These are phyloP conservation scores for Hemiscyllium ocellatum DNA, from an alignment of 2,113 vertebrate species.

Conservation along the genomic window DNA sequence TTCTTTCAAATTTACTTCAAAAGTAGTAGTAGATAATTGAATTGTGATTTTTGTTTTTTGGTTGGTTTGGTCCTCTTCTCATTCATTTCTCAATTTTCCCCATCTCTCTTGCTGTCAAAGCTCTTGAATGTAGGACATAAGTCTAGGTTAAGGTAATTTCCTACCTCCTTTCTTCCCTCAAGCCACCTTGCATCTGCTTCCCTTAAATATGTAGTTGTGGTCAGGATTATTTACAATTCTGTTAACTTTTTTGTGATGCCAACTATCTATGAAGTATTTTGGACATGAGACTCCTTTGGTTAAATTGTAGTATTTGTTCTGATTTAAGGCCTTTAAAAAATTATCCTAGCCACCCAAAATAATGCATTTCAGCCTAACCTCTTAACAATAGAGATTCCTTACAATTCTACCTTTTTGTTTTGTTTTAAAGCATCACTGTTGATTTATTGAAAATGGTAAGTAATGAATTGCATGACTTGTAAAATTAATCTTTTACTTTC, in stretches of 20 bases:
- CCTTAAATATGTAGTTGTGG: not conserved
- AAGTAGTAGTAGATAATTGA: not conserved
- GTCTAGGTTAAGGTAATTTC: not conserved
- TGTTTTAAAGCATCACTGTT: not conserved
- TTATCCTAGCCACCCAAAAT: not conserved
- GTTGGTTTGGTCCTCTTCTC: not conserved
- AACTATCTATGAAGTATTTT: not conserved
- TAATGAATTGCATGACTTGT: not conserved
- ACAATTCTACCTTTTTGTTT: not conserved
- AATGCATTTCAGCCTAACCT: no score
- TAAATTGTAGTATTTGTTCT: not conserved
- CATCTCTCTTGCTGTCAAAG: not conserved
- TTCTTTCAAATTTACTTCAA: not conserved
- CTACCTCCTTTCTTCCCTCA: not conserved
- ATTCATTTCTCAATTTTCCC: not conserved
- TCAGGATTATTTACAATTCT: not conserved
- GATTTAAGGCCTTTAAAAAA: not conserved
- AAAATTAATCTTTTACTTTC: not conserved
- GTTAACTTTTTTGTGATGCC: not conserved
- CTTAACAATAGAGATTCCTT: not conserved
- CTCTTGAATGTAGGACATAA: not conserved
- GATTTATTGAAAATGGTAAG: not conserved
- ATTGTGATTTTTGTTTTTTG: not conserved
- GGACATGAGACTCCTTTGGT: not conserved
- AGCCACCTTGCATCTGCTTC: not conserved